Conservation (phyloP, 2,113 vertebrate species). For the Hippocampus barbouri region DNA sequence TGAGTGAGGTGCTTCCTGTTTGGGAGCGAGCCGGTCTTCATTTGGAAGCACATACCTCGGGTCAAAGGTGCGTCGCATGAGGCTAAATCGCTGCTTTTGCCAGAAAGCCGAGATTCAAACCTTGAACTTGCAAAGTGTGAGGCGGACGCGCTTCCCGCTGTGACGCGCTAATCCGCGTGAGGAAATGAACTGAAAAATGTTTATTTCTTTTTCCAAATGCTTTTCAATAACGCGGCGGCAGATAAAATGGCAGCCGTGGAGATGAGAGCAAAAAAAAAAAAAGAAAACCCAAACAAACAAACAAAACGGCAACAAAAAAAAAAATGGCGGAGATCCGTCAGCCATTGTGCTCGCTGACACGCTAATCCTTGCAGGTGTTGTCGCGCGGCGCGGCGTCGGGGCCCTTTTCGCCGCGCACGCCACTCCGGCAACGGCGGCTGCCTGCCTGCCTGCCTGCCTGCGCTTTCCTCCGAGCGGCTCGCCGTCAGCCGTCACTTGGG, state of each 20-base stretch:
- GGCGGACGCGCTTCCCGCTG: too few species aligned
- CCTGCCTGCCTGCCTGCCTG: slow-evolving; percentile 51
- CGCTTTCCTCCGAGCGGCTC: slow-evolving; percentile 22
- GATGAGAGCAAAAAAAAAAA: neutral
- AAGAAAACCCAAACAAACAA: neutral
- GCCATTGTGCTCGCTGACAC: slow-evolving; percentile 67
- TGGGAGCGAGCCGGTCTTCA: too few species aligned
- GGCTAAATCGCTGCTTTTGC: too few species aligned
- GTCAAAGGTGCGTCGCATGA: too few species aligned
- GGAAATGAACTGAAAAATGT: slow-evolving; percentile 67
- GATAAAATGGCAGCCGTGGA: slow-evolving; percentile 46
- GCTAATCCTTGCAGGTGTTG: slow-evolving; percentile 71
- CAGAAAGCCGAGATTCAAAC: neutral
- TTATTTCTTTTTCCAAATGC: slow-evolving; percentile 62
- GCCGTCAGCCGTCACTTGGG: slow-evolving; percentile 70
- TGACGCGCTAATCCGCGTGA: slow-evolving; percentile 25
- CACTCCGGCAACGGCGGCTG: slow-evolving; percentile 66
- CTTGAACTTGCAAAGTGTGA: neutral
- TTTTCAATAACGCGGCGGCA: slow-evolving; percentile 63
- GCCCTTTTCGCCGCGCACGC: slow-evolving; percentile 55
- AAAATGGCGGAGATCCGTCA: slow-evolving; percentile 51
- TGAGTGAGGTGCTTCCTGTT: too few species aligned
- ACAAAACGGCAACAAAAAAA: slow-evolving; percentile 3
- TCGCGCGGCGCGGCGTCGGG: slow-evolving; percentile 58
- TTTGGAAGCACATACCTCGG: too few species aligned